These are phyloP conservation scores for Mellilla xanthometata DNA, from an alignment of 2,888 invertebrate species.

Conservation along the genomic window DNA sequence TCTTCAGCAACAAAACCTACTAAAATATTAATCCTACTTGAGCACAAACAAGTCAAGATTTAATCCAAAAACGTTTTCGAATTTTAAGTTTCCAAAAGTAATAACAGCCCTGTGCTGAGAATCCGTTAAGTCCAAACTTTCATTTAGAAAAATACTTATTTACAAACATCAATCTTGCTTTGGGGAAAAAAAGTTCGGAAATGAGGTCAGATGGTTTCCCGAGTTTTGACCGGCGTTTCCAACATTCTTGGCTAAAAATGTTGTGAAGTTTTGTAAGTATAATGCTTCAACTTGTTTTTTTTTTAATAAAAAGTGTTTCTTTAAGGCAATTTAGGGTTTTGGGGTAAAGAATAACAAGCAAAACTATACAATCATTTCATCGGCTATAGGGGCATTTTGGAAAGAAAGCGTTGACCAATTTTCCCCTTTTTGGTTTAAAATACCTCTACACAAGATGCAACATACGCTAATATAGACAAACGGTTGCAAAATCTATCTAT, in stretches of 20 bases:
- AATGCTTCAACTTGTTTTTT: conserved; percentile 7
- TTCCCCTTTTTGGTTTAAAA: no score
- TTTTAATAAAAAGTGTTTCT: conserved; percentile 5
- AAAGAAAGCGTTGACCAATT: no score
- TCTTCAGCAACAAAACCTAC: background rate
- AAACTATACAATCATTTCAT: no score
- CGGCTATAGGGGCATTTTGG: no score
- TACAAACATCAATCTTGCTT: conserved; percentile 71
- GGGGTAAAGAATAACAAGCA: no score
- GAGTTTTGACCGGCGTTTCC: conserved; percentile 59
- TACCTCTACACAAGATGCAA: no score
- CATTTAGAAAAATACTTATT: conserved; percentile 47
- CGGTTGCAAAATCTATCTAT: no score
- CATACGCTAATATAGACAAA: no score
- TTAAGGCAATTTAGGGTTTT: no score
- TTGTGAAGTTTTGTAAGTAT: conserved; percentile 44
- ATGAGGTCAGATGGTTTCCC: conserved; percentile 66
- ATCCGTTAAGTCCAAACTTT: conserved; percentile 28
- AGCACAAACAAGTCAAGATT: background rate
- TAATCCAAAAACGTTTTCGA: conserved; percentile 7
- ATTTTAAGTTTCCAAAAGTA: conserved; percentile 11
- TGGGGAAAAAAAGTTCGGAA: conserved; percentile 57
- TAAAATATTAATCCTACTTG: conserved; percentile 6
- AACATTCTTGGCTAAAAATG: conserved; percentile 59
- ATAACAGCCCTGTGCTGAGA: conserved; percentile 15